phyloP scores from a whole-genome alignment of 2,888 invertebrate species.

The Heliconius cydno region DNA sequence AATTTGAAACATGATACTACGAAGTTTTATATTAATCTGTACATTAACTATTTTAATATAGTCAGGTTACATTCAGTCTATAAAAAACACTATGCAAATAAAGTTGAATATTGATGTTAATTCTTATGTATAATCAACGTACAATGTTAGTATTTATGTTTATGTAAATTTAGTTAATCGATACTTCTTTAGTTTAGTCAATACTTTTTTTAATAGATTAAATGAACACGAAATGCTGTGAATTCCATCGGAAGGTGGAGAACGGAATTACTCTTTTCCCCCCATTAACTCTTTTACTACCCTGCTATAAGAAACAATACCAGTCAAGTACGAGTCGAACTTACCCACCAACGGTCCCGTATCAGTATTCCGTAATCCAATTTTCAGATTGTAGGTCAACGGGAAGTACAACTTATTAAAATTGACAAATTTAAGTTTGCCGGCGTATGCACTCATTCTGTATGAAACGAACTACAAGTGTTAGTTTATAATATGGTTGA shows the following conservation, averaged over 20 bases:
- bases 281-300: no score
- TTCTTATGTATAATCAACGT: not conserved
- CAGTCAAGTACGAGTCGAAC: no score
- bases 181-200: not conserved
- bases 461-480: no score
- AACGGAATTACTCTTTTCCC: no score
- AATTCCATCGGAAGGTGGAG: not conserved
- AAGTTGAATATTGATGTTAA: conserved; percentile 5
- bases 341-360: no score
- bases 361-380: no score
- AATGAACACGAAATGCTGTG: no score
- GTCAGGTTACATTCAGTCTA: not conserved
- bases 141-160: not conserved
- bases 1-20: not conserved
- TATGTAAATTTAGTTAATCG: not conserved
- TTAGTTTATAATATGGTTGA: no score
- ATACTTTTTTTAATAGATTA: not conserved
- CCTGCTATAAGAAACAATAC: not conserved
- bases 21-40: not conserved
- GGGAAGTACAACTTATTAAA: no score
- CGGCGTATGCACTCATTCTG: no score
- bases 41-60: not conserved
- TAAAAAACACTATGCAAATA: conserved; percentile 6
- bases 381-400: no score
- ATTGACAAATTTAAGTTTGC: no score